Evolutionary conservation across 2,888 invertebrate genomes (phyloP).

Genomic region (Drosophila demipolita): DNA sequence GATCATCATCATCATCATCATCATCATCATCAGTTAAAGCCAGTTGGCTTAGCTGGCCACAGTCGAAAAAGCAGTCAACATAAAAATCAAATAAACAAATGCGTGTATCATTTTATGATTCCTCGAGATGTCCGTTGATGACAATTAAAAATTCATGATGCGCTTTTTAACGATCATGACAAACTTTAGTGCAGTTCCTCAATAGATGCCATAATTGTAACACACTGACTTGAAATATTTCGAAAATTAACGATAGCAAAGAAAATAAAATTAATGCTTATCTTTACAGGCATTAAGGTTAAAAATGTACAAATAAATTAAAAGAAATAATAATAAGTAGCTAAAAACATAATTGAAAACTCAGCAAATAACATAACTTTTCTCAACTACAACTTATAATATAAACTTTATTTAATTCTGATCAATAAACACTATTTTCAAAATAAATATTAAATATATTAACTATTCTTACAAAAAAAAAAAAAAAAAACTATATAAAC

Average conservation of each 20-base stretch:
- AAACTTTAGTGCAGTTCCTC: constrained; percentile 37
- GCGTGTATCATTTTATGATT: constrained; percentile 45
- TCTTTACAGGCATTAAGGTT: neutral
- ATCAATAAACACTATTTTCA: neutral
- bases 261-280: neutral
- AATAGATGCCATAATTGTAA: constrained; percentile 7
- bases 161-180: constrained; percentile 49
- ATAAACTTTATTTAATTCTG: neutral
- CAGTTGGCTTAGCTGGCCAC: constrained; percentile 28
- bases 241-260: neutral
- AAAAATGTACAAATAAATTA: neutral
- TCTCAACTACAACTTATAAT: neutral
- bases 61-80: constrained; percentile 45
- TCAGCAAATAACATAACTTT: neutral
- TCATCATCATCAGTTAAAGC: constrained; percentile 17
- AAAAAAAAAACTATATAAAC: neutral
- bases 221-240: neutral
- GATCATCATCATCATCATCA: constrained; percentile 31
- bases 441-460: neutral
- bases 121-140: constrained; percentile 43
- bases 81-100: constrained; percentile 67
- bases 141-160: constrained; percentile 65
- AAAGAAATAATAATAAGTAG: neutral
- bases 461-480: too few species aligned
- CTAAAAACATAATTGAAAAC: neutral